A percentile compares a stretch with the other conserved stretches of the same genome.
These are phyloP conservation scores for Brachionus asplanchnoidis DNA, from an alignment of 1,140 invertebrate genomes.

Conservation along the genomic window DNA sequence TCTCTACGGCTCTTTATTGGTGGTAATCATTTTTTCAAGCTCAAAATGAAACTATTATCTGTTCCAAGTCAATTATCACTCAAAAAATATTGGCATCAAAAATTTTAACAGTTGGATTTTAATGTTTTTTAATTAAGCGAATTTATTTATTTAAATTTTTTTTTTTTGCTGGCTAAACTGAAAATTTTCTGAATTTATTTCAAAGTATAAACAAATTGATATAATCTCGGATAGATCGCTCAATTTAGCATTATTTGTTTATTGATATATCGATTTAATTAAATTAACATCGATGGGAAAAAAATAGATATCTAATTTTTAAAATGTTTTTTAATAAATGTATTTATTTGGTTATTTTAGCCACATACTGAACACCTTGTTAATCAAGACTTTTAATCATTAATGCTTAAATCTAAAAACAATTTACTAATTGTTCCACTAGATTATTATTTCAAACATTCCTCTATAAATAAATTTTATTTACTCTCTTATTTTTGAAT, in stretches of 20 bases:
- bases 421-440: not conserved
- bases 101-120: slow-evolving; percentile 23
- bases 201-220: not conserved
- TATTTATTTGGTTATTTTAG: not conserved
- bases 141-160: slow-evolving; percentile 13
- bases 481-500: not conserved
- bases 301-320: not conserved
- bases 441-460: not conserved
- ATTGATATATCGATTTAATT: slow-evolving; percentile 29
- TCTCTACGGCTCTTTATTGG: not conserved
- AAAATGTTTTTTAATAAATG: not conserved
- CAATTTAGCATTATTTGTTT: not conserved
- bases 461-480: not conserved
- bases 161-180: not conserved
- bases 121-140: slow-evolving; percentile 38
- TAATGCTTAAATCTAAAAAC: not conserved
- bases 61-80: slow-evolving; percentile 32
- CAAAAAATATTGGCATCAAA: not conserved
- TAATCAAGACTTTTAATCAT: not conserved
- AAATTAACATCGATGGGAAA: slow-evolving; percentile 8
- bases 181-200: not conserved
- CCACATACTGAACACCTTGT: not conserved
- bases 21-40: not conserved
- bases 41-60: slow-evolving; percentile 20
- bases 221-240: not conserved